Evolutionary conservation across 1,140 invertebrate species (phyloP).

Genomic region (Lepidurus packardi): DNA sequence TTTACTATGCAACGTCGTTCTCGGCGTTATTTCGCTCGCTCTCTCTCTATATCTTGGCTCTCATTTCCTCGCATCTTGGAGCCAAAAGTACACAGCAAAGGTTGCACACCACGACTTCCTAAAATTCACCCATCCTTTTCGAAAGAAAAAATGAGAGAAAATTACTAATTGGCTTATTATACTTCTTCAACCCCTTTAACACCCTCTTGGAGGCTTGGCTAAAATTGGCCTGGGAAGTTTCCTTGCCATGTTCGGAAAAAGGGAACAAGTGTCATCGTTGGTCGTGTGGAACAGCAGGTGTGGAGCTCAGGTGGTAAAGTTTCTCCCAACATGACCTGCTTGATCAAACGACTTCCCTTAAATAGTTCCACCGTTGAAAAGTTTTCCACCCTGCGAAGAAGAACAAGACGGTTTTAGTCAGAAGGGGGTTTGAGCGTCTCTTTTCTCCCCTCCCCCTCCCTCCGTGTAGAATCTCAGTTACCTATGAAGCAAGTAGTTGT

Average conservation of each 20-base stretch:
- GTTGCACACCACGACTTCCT: background rate
- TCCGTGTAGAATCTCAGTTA: background rate
- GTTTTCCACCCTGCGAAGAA: background rate
- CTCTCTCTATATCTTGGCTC: background rate
- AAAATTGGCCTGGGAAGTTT: background rate
- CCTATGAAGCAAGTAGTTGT: background rate
- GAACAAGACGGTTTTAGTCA: background rate
- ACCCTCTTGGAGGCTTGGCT: background rate
- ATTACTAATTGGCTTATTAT: background rate
- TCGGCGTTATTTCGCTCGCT: background rate
- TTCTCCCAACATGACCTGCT: background rate
- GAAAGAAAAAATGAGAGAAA: background rate
- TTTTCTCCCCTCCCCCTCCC: background rate
- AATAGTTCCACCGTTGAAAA: background rate
- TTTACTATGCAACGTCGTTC: background rate
- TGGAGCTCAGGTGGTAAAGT: slow-evolving; percentile 11
- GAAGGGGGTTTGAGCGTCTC: too few species aligned
- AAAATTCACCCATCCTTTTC: background rate
- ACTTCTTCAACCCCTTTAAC: background rate
- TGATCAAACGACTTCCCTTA: background rate
- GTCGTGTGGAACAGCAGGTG: slow-evolving; percentile 17
- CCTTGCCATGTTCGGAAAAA: background rate
- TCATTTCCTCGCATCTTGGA: background rate
- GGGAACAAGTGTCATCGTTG: slow-evolving; percentile 13
- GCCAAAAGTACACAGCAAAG: background rate